A percentile compares a stretch with the other conserved stretches of the same genome.
Evolutionary conservation across 2,113 vertebrate genomes (phyloP).

Genomic region (Syrrhaptes paradoxus): DNA sequence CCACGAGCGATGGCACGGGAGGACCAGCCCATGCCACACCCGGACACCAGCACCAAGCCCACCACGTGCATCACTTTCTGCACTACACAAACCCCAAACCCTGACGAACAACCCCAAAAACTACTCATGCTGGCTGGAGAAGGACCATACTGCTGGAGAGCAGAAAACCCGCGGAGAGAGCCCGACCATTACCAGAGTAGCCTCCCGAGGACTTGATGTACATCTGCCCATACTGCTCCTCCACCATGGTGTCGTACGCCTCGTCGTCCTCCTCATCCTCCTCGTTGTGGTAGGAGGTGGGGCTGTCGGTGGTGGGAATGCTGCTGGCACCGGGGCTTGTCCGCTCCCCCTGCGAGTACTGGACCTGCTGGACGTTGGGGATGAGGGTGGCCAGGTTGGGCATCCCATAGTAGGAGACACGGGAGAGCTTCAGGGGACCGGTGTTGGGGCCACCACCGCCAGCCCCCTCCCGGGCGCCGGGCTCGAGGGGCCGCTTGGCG

Average conservation of each 20-base stretch:
- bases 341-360: constrained; percentile 79
- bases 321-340: constrained; percentile 94
- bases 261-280: constrained; percentile 97
- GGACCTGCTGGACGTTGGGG: constrained; percentile 76
- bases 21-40: not conserved
- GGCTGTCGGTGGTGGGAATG: constrained; percentile 95
- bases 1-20: fast-evolving
- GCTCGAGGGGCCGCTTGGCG: constrained; percentile 72
- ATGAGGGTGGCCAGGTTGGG: constrained; percentile 79
- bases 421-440: constrained; percentile 78
- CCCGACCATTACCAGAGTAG: constrained; percentile 81
- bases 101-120: not conserved
- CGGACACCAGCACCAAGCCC: not conserved
- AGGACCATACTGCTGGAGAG: not conserved
- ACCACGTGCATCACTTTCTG: fast-evolving
- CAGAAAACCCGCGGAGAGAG: not conserved
- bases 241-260: constrained; percentile 89
- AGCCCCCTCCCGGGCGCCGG: constrained; percentile 60
- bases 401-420: constrained; percentile 82
- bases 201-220: constrained; percentile 87
- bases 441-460: constrained; percentile 26
- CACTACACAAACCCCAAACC: fast-evolving
- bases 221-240: constrained; percentile 90
- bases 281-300: constrained; percentile 97
- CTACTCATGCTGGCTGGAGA: fast-evolving